Conservation (phyloP, 2,888 invertebrate genomes). For the Pheosia tremula region DNA sequence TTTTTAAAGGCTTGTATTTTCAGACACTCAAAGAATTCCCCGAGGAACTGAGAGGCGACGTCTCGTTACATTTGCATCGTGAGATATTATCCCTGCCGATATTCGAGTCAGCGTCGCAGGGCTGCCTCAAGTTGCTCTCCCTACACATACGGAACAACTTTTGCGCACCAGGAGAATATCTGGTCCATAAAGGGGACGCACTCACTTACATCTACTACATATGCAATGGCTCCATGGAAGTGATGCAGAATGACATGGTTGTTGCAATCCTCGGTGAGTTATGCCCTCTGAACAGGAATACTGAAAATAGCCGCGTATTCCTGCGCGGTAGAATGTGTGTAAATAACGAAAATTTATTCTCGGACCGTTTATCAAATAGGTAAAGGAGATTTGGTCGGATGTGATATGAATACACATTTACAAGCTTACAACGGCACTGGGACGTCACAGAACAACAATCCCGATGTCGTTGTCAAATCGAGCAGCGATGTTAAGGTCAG, state of each 20-base stretch:
- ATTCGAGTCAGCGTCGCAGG: constrained; percentile 97
- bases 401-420: constrained; percentile 94
- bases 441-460: constrained; percentile 84
- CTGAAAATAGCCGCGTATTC: neutral
- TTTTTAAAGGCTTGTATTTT: constrained; percentile 44
- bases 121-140: constrained; percentile 96
- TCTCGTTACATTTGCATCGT: constrained; percentile 97
- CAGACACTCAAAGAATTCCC: constrained; percentile 98
- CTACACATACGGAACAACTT: constrained; percentile 97
- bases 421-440: constrained; percentile 86
- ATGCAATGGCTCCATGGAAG: constrained; percentile 99
- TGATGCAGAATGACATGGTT: constrained; percentile 97
- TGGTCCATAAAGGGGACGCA: constrained; percentile 97
- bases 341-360: constrained; percentile 3
- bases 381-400: constrained; percentile 97
- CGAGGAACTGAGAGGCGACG: constrained; percentile 97
- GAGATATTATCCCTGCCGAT: constrained; percentile 97
- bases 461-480: constrained; percentile 94
- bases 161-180: constrained; percentile 97
- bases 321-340: neutral
- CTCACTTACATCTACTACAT: constrained; percentile 97
- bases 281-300: constrained; percentile 1
- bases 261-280: constrained; percentile 96
- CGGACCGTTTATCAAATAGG: constrained; percentile 83
- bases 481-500: constrained; percentile 94